Evolutionary conservation across 2,797 vertebrate species (phyloP).

Genomic region (Molossus alvarezi): DNA sequence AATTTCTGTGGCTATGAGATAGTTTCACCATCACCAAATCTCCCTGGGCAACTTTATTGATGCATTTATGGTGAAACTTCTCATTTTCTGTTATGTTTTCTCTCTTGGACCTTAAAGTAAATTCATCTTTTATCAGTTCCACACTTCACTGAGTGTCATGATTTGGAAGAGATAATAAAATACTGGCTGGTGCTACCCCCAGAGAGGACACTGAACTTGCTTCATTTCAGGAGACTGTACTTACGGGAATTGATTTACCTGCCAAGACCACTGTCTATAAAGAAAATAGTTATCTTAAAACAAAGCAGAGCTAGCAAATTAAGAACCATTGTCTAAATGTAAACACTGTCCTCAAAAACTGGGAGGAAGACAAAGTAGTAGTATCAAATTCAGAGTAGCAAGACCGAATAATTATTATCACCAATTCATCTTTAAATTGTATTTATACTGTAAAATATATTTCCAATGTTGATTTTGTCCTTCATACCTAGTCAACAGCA

Average conservation of each 20-base stretch:
- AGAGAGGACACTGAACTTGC: constrained; percentile 49
- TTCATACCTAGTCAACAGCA: neutral
- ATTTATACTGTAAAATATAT: constrained; percentile 67
- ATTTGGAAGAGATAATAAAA: constrained; percentile 80
- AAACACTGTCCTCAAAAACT: constrained; percentile 15
- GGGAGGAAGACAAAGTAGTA: neutral
- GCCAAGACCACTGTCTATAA: constrained; percentile 48
- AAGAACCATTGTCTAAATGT: constrained; percentile 41
- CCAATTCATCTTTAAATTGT: neutral
- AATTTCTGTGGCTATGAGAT: constrained; percentile 57
- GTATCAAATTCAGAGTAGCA: constrained; percentile 41
- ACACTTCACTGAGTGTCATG: constrained; percentile 68
- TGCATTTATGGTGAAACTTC: constrained; percentile 77
- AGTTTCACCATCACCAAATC: constrained; percentile 58
- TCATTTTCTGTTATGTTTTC: constrained; percentile 81
- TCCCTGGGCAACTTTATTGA: constrained; percentile 54
- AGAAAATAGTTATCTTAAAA: constrained; percentile 41
- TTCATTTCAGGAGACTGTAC: constrained; percentile 70
- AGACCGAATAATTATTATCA: constrained; percentile 20
- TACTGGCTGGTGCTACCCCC: constrained; percentile 9
- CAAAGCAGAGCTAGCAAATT: constrained; percentile 58
- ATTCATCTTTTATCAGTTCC: constrained; percentile 80
- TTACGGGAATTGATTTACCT: constrained; percentile 65
- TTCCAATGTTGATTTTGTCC: constrained; percentile 11
- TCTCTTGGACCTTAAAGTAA: constrained; percentile 78